A percentile compares a stretch with the other conserved stretches of the same genome.
Evolutionary conservation across 1,140 invertebrate genomes (phyloP).

Genomic region (Doryteuthis pealeii): DNA sequence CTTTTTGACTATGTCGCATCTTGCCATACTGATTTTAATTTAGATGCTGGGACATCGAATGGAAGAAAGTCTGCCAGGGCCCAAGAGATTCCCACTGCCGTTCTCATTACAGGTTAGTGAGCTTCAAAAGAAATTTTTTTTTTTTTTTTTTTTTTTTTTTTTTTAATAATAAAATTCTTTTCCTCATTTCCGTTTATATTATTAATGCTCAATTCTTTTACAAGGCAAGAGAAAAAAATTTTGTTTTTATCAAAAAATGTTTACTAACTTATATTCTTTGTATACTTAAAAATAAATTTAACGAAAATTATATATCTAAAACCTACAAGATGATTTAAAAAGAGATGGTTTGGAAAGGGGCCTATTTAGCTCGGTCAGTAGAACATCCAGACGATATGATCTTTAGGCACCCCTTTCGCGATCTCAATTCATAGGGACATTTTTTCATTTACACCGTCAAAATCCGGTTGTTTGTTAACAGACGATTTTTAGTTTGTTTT

Average conservation of each 20-base stretch:
- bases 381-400: too few species aligned
- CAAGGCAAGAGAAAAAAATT: background rate
- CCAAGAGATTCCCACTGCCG: slow-evolving; percentile 52
- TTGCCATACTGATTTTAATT: slow-evolving; percentile 26
- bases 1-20: slow-evolving; percentile 40
- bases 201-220: background rate
- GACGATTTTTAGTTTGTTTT: too few species aligned
- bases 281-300: background rate
- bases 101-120: slow-evolving; percentile 49
- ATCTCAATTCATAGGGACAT: too few species aligned
- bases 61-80: slow-evolving; percentile 11
- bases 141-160: slow-evolving; percentile 20
- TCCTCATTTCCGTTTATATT: background rate
- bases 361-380: too few species aligned
- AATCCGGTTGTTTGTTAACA: too few species aligned
- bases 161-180: too few species aligned
- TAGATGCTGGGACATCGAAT: slow-evolving; percentile 10
- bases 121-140: background rate
- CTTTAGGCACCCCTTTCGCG: too few species aligned
- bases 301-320: background rate
- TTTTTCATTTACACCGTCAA: too few species aligned
- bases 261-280: background rate
- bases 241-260: background rate
- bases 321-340: too few species aligned
- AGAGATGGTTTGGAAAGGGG: too few species aligned